Conservation (phyloP, 2,797 vertebrate species). For the Labeo calbasu region DNA sequence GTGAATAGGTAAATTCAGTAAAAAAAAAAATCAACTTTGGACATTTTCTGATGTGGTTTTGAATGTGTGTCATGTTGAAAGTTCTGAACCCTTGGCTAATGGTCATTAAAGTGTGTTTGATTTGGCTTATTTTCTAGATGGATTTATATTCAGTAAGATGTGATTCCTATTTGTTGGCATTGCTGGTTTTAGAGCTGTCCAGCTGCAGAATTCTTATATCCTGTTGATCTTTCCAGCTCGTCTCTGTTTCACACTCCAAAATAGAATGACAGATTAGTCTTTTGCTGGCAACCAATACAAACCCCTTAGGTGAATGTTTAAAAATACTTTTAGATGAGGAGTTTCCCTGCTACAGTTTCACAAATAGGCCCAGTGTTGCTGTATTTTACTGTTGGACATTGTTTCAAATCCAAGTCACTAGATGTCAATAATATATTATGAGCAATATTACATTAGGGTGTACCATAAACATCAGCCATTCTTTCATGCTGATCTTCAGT, state of each 20-base stretch:
- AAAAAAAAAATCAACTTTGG: too few species aligned
- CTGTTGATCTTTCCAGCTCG: conserved; percentile 75
- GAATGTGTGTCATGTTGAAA: background rate
- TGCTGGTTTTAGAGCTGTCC: background rate
- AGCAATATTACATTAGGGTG: background rate
- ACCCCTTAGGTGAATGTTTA: conserved; percentile 45
- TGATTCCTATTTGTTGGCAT: background rate
- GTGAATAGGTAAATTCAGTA: too few species aligned
- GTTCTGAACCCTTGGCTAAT: background rate
- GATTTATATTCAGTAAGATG: background rate
- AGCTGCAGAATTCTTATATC: conserved; percentile 8
- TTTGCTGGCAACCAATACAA: conserved; percentile 33
- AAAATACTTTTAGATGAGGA: conserved; percentile 54
- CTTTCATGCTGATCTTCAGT: background rate
- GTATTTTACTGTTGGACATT: conserved; percentile 78
- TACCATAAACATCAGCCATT: conserved; percentile 7
- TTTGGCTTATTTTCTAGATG: background rate
- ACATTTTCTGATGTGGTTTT: background rate
- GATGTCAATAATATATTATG: background rate
- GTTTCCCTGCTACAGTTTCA: conserved; percentile 85
- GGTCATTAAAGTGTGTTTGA: background rate
- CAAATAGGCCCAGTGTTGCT: background rate
- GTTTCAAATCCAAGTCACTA: conserved; percentile 53
- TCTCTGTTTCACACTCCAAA: conserved; percentile 69
- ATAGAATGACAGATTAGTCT: conserved; percentile 21